Percentiles rank a stretch among this genome's conserved stretches.
phyloP scores from a whole-genome alignment of 2,113 vertebrate genomes.

The Orcinus orca region DNA sequence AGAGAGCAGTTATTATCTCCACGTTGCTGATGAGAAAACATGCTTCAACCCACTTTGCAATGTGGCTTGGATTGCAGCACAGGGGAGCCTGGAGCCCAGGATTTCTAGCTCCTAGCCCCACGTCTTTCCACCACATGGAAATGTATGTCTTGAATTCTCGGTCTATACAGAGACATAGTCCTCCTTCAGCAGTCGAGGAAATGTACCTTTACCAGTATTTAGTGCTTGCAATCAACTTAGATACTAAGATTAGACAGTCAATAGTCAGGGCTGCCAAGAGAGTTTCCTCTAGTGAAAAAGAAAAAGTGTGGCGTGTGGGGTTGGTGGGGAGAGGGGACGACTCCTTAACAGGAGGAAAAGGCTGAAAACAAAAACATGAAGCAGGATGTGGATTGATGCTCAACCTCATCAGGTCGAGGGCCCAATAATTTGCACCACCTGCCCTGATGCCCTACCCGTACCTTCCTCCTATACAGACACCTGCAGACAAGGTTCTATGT shows the following conservation, averaged over 20 bases:
- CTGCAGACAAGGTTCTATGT: not conserved
- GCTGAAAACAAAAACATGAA: not conserved
- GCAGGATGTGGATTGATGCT: not conserved
- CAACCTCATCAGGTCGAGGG: not conserved
- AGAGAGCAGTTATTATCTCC: not conserved
- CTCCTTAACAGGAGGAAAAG: not conserved
- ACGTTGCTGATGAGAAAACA: not conserved
- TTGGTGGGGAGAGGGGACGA: not conserved
- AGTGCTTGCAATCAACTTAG: not conserved
- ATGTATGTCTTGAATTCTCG: not conserved
- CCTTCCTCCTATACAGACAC: not conserved
- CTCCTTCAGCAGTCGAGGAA: not conserved
- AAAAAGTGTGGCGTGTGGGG: rapidly evolving
- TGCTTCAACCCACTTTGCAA: not conserved
- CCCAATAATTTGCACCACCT: not conserved
- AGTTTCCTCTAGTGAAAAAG: not conserved
- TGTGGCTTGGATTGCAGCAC: not conserved
- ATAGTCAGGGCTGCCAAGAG: not conserved
- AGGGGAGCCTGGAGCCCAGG: not conserved
- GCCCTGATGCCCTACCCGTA: not conserved
- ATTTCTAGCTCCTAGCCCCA: not conserved
- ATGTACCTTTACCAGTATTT: not conserved
- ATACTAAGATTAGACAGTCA: not conserved
- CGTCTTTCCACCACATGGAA: not conserved
- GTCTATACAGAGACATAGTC: not conserved